Percentiles rank a stretch among this genome's conserved stretches.
These are phyloP conservation scores for Vidua chalybeata DNA, from an alignment of 2,113 vertebrate species.

Conservation along the genomic window DNA sequence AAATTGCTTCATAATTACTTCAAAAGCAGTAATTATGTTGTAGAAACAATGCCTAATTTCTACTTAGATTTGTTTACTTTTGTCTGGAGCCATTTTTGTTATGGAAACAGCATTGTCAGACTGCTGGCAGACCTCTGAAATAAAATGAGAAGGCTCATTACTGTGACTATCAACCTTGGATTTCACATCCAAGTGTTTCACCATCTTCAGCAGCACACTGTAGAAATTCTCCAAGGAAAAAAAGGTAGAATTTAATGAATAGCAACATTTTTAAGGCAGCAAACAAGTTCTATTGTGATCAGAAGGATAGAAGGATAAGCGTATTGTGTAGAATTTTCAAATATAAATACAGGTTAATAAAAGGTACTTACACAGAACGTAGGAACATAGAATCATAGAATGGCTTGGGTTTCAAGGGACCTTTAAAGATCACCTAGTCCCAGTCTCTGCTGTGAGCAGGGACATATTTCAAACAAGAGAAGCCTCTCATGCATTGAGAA, in stretches of 20 bases:
- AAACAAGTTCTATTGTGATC: background rate
- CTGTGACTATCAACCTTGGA: slow-evolving; percentile 4
- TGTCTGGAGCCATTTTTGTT: slow-evolving; percentile 5
- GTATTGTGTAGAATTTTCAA: background rate
- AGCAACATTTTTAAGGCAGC: background rate
- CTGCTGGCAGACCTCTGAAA: background rate
- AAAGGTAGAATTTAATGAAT: background rate
- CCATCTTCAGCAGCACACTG: background rate
- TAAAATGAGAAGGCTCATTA: background rate
- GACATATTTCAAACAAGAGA: background rate
- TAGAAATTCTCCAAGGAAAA: slow-evolving; percentile 36
- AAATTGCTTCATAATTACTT: slow-evolving; percentile 32
- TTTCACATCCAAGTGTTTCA: slow-evolving; percentile 9
- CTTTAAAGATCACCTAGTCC: background rate
- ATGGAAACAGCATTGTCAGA: slow-evolving; percentile 6
- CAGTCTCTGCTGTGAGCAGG: background rate
- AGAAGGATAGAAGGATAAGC: background rate
- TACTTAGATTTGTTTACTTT: slow-evolving; percentile 34
- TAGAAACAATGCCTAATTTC: slow-evolving; percentile 14
- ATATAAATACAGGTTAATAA: background rate
- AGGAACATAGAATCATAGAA: background rate
- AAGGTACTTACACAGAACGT: slow-evolving; percentile 31
- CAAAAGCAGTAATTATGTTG: slow-evolving; percentile 44
- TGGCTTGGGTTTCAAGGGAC: background rate
- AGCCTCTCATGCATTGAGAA: background rate